A percentile compares a stretch with the other conserved stretches of the same genome.
Conservation (phyloP, 2,888 invertebrate genomes). For the Listrodromus nycthemerus region DNA sequence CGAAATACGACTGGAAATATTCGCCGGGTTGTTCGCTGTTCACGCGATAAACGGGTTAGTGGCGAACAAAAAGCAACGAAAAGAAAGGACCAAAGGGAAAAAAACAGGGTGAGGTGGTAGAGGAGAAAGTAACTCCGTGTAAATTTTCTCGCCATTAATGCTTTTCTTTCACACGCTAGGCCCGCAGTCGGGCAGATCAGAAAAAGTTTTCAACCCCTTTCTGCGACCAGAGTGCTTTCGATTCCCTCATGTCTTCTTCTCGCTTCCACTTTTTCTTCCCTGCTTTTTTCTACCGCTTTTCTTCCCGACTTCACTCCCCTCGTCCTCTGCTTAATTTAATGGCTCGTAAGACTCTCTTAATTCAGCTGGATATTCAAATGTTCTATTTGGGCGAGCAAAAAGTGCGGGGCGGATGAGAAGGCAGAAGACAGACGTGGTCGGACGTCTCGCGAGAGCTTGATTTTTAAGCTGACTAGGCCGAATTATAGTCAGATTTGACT, state of each 20-base stretch:
- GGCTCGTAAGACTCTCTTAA: conserved; percentile 74
- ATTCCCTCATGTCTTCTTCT: conserved; percentile 26
- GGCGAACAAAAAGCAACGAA: background rate
- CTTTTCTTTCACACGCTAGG: conserved; percentile 46
- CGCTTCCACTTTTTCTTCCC: conserved; percentile 5
- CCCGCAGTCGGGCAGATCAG: conserved; percentile 52
- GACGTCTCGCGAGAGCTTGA: conserved; percentile 63
- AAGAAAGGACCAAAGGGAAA: background rate
- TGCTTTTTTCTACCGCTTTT: conserved; percentile 2
- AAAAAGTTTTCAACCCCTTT: conserved; percentile 71
- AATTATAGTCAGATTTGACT: conserved; percentile 75
- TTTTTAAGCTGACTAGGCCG: conserved; percentile 76
- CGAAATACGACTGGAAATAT: conserved; percentile 19
- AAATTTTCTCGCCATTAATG: conserved; percentile 69
- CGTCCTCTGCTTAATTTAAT: conserved; percentile 71
- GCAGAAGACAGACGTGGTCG: conserved; percentile 41
- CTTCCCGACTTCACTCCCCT: background rate
- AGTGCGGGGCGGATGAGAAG: conserved; percentile 7
- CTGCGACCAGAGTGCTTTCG: conserved; percentile 52
- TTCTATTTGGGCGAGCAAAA: conserved; percentile 48
- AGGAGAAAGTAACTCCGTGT: conserved; percentile 53
- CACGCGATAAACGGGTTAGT: conserved; percentile 3
- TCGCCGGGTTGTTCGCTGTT: conserved; percentile 38
- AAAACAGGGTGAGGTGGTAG: conserved; percentile 21
- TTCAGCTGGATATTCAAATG: conserved; percentile 77